A percentile compares a stretch with the other conserved stretches of the same genome.
Conservation (phyloP, 2,797 vertebrate genomes). For the Naso thynnoides region DNA sequence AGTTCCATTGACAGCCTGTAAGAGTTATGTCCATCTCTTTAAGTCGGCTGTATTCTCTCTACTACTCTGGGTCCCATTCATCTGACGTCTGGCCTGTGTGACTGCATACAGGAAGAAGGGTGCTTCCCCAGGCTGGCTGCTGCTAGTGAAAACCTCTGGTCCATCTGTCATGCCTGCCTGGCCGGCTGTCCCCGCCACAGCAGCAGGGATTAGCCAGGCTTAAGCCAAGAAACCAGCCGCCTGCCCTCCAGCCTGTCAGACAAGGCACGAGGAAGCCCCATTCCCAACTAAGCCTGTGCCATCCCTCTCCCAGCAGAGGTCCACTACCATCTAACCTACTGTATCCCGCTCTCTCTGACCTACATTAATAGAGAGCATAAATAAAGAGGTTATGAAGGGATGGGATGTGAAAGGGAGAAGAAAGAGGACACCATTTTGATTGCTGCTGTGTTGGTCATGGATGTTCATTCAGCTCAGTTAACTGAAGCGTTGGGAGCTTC, state of each 20-base stretch:
- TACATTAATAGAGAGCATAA: conserved; percentile 51
- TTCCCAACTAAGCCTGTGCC: conserved; percentile 51
- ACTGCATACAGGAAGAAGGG: conserved; percentile 23
- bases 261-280: conserved; percentile 58
- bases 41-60: conserved; percentile 2
- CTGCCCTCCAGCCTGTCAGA: conserved; percentile 53
- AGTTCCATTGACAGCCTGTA: conserved; percentile 12
- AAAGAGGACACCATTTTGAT: conserved; percentile 66
- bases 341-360: conserved; percentile 57
- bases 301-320: conserved; percentile 48
- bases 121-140: conserved; percentile 43
- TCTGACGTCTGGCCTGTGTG: conserved; percentile 7
- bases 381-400: conserved; percentile 44
- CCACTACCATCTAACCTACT: conserved; percentile 42
- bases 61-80: conserved; percentile 10
- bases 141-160: conserved; percentile 73
- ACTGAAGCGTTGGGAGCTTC: conserved; percentile 66
- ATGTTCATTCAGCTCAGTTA: conserved; percentile 73
- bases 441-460: conserved; percentile 47
- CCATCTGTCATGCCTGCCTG: conserved; percentile 68
- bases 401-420: conserved; percentile 40
- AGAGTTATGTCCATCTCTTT: neutral
- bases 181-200: conserved; percentile 57
- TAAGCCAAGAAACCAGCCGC: conserved; percentile 74
- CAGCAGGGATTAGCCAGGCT: conserved; percentile 73